Evolutionary conservation across 2,113 vertebrate species (phyloP).

Genomic region (Desmodus rotundus): DNA sequence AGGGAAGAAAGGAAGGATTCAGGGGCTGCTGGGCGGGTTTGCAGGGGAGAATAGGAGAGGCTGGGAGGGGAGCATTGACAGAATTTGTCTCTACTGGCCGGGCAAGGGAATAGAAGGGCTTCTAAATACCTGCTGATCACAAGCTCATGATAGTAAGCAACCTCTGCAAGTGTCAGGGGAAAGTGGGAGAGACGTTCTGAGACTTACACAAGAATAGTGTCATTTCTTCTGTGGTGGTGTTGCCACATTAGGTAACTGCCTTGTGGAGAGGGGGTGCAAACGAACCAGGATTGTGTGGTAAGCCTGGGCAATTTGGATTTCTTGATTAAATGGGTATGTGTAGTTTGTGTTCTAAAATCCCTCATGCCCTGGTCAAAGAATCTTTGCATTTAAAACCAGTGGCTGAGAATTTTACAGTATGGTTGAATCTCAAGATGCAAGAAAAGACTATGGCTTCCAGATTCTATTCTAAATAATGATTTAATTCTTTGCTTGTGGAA

Average conservation of each 20-base stretch:
- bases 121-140: background rate
- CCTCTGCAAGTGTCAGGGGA: background rate
- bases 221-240: background rate
- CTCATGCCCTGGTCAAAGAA: background rate
- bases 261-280: background rate
- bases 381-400: background rate
- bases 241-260: background rate
- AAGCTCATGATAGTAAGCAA: background rate
- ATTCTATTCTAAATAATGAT: background rate
- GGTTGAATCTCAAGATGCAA: background rate
- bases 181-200: background rate
- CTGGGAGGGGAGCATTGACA: background rate
- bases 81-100: background rate
- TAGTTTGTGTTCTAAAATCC: background rate
- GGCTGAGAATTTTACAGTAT: background rate
- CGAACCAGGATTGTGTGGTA: background rate
- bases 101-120: background rate
- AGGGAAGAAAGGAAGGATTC: background rate
- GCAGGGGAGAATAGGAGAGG: background rate
- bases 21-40: background rate
- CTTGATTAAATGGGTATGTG: background rate
- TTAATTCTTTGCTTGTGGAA: constrained; percentile 20
- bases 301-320: background rate
- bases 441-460: background rate
- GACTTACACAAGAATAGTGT: background rate